Evolutionary conservation across 2,797 vertebrate genomes (phyloP).

Genomic region (Mormyrops boulengeri): DNA sequence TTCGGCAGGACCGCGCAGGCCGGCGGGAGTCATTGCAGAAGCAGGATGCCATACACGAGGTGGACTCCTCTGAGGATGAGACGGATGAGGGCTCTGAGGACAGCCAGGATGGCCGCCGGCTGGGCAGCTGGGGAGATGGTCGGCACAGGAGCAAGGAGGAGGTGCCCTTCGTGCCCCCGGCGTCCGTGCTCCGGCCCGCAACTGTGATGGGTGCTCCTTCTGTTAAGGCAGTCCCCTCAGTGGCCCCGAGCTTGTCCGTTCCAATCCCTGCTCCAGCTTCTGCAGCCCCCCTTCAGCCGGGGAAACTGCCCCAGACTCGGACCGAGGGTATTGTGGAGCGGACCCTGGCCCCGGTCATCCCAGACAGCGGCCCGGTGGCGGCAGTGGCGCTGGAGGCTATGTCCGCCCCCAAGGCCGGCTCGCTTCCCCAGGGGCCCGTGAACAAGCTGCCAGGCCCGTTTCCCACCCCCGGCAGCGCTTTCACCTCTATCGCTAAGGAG

Average conservation of each 20-base stretch:
- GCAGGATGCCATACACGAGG: conserved; percentile 92
- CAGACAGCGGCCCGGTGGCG: conserved; percentile 18
- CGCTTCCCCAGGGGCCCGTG: conserved; percentile 36
- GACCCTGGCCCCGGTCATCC: conserved; percentile 14
- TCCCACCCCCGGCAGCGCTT: conserved; percentile 63
- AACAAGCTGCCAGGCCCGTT: conserved; percentile 43
- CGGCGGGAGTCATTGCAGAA: conserved; percentile 89
- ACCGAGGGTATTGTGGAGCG: conserved; percentile 29
- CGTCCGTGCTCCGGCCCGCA: conserved; percentile 54
- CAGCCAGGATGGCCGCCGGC: conserved; percentile 71
- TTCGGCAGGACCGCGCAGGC: conserved; percentile 87
- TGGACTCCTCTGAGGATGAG: conserved; percentile 92
- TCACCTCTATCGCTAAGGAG: conserved; percentile 61
- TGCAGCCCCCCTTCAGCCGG: conserved; percentile 33
- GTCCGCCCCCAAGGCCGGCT: conserved; percentile 26
- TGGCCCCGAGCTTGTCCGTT: conserved; percentile 43
- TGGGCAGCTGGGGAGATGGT: conserved; percentile 30
- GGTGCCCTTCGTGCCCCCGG: conserved; percentile 45
- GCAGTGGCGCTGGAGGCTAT: conserved; percentile 26
- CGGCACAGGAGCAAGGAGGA: conserved; percentile 34
- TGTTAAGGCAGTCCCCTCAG: conserved; percentile 49
- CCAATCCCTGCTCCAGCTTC: conserved; percentile 42
- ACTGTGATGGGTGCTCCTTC: conserved; percentile 40
- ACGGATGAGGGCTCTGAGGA: conserved; percentile 85
- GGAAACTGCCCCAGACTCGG: conserved; percentile 38